Base-by-base conservation (phyloP, 2,888 invertebrate species). In the Abrostola tripartita region DNA sequence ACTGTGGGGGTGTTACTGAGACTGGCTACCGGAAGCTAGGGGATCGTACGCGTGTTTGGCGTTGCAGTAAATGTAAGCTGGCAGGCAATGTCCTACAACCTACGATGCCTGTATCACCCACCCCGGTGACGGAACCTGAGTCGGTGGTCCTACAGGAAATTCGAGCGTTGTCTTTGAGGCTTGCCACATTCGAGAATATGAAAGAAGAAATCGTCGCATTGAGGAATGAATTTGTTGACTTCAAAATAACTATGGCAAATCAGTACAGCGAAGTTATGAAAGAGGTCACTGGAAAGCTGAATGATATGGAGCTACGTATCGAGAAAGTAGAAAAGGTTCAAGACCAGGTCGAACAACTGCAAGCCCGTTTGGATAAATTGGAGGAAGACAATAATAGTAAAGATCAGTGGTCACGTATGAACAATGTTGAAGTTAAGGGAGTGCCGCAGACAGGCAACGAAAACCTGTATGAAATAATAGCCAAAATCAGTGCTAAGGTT, bases 401-500 rank as follows among this genome's bases (percentile, higher is more conserved):
- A 12, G 44, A 65, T 12, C 65, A 65, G 35, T 55, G 65, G 42
- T 37, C 54, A 5, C 54, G 60, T 9, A 55, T 40, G 24, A 55
- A 53, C 40, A 65, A 65, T 37, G 12, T 65, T 11, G 58, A 63
- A 37, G 35, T 57, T n/a, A 63, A 63, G 41, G 58, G 63, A 24
- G 59, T 64, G 11, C 58, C 58, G 11, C 11, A 52, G 37, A 42
- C 37, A 7, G 53, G 54, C 14, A 49, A 36, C 24, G 64, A 64
- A 50, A 64, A 64, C 47, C 52, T 64, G 7, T 60, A 60, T 49
- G 55, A 59, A 36, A 14, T 65, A 37, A 10, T 60, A n/a, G n/a
- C 40, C 24, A 55, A 56, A 40, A 37, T 65, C 11, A 53, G 55
- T 11, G 37, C 51, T 12, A 55, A 50, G 2, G 49, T 65, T 38